A percentile compares a stretch with the other conserved stretches of the same genome.
Evolutionary conservation across 2,888 invertebrate species (phyloP).

Genomic region (Mythimna pallens): DNA sequence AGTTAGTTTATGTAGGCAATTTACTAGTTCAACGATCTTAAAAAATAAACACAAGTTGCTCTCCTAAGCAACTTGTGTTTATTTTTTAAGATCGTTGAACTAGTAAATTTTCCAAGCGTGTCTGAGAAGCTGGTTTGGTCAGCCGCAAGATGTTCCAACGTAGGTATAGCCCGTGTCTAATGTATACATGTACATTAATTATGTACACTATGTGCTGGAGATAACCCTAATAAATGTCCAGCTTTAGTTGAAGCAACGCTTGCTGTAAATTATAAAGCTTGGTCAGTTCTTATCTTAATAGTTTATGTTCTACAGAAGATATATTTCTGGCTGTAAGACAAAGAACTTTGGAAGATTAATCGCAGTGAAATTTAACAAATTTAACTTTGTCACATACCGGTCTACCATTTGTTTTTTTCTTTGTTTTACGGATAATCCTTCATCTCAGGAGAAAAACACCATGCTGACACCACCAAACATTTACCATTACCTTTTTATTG

Average conservation of each 20-base stretch:
- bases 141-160: background rate
- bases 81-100: background rate
- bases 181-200: slow-evolving; percentile 4
- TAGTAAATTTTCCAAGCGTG: slow-evolving; percentile 15
- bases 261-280: slow-evolving; percentile 15
- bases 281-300: slow-evolving; percentile 23
- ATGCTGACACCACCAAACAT: too few species aligned
- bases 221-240: slow-evolving; percentile 17
- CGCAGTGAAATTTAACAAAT: background rate
- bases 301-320: slow-evolving; percentile 2
- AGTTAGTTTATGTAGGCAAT: background rate
- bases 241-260: slow-evolving; percentile 4
- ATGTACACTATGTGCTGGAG: background rate
- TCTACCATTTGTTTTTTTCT: too few species aligned
- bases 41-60: background rate
- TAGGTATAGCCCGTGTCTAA: background rate
- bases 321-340: background rate
- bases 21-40: slow-evolving; percentile 1
- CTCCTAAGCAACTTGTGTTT: background rate
- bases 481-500: too few species aligned
- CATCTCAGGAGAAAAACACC: too few species aligned
- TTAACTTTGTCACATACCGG: too few species aligned
- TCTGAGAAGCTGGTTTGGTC: background rate
- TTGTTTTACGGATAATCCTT: too few species aligned
- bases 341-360: background rate